Percentiles rank a stretch among this genome's conserved stretches.
These are phyloP conservation scores for Monoplex corrugatus DNA, from an alignment of 2,888 invertebrate genomes.

Conservation along the genomic window DNA sequence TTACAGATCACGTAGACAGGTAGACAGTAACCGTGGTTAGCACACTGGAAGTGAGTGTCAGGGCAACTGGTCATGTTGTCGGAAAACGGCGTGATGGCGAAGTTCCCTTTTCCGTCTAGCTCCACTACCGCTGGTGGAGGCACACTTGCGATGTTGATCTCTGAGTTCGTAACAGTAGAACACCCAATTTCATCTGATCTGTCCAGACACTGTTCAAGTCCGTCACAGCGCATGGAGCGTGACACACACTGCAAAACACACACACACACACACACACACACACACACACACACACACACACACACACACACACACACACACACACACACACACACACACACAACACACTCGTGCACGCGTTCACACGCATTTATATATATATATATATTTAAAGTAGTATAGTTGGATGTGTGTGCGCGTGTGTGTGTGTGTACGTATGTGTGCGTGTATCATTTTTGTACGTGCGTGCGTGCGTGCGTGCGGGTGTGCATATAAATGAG, in stretches of 20 bases:
- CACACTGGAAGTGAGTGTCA: slow-evolving; percentile 38
- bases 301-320: too few species aligned
- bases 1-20: slow-evolving; percentile 42
- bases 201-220: not conserved
- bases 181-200: slow-evolving; percentile 15
- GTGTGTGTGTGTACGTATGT: too few species aligned
- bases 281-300: too few species aligned
- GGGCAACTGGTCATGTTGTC: not conserved
- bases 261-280: not conserved
- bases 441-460: too few species aligned
- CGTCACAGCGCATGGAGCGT: not conserved
- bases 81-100: not conserved
- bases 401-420: too few species aligned
- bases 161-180: not conserved
- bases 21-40: slow-evolving; percentile 18
- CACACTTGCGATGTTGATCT: not conserved
- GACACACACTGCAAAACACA: not conserved
- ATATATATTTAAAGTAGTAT: too few species aligned
- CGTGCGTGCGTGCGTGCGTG: too few species aligned
- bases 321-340: too few species aligned
- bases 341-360: too few species aligned
- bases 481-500: too few species aligned
- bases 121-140: slow-evolving; percentile 7
- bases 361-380: too few species aligned
- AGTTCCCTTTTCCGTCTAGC: not conserved